Evolutionary conservation across 2,888 invertebrate genomes (phyloP), one percentile per base, ranked within the genome.

Genomic region (Drosophila vallismaia): DNA sequence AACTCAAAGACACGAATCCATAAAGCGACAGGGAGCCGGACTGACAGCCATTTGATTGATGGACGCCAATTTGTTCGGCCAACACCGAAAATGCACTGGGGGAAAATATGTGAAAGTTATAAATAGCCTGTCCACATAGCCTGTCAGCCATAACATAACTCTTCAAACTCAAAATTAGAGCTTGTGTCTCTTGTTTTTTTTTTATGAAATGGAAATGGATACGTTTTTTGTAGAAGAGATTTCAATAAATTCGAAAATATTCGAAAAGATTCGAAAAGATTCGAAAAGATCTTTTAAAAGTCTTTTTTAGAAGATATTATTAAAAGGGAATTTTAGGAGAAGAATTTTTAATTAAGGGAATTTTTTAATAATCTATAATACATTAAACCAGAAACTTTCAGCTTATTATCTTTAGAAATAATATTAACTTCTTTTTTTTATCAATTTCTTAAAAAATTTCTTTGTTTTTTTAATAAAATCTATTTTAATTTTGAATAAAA

Each of bases 11-110:
- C 42, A 45, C 44, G n/a, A 33, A 10, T 4, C 3, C 8, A 9
- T 29, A 31, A 9, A 24, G 7, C n/a, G n/a, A n/a, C n/a, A n/a
- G 50, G 33, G 50, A 31, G 14, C 14, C n/a, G n/a, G 12, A 50
- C 42, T 50, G 63, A 49, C 24, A 29, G 29, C 19, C 66, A 9
- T 29, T 52, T 64, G 63, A 64, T 64, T 64, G 52, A 64, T 64
- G 63, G 67, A 29, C 67, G 36, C 29, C 52, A 52, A 66, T 64
- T 66, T 67, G 63, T 46, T 31, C n/a, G 8, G 8, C 36, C 10
- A 4, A 26, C 28, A 28, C 36, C 10, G 19, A 2, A 24, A 14
- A 26, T 28, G 26, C 62, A 62, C 63, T 62, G 48, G 0, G 26
- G 31, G 9, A 49, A 56, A 56, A 48, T 48, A 28, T 19, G 44